Evolutionary conservation across 64 coral and sea anemone species (phyloP), one percentile per base, ranked within the genome.

Genomic region (Anthopleura sola): DNA sequence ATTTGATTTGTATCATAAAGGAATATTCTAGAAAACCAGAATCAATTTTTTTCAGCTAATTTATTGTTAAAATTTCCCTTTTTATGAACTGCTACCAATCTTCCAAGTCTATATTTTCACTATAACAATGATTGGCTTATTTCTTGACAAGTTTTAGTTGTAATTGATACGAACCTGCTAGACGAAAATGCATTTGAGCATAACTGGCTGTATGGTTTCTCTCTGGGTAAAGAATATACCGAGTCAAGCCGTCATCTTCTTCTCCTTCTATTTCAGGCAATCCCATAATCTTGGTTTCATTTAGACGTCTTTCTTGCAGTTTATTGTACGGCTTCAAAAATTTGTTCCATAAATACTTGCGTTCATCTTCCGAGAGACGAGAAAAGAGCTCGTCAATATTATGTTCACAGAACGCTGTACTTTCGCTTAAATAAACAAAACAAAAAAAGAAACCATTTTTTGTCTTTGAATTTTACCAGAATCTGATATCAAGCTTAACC

Each of bases 111-210:
- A 58, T 5, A n/a, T n/a, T n/a, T n/a, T n/a, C n/a, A n/a, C n/a
- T n/a, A n/a, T n/a, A n/a, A n/a, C n/a, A n/a, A n/a, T n/a, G n/a
- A n/a, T n/a, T n/a, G n/a, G n/a, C n/a, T n/a, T n/a, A n/a, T n/a
- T n/a, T n/a, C n/a, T n/a, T n/a, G n/a, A n/a, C n/a, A n/a, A n/a
- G n/a, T n/a, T n/a, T n/a, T n/a, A n/a, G n/a, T n/a, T n/a, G n/a
- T n/a, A n/a, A n/a, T n/a, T 1, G n/a, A 47, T 79, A 79, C 76
- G 24, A 79, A 79, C 76, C 76, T 79, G 76, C 76, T 23, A 79
- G 38, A 79, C 76, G 76, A 48, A 79, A 79, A 49, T 79, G 76
- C 76, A 79, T 79, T 79, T 79, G 76, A 79, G 20, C 18, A 11
- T 24, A 79, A 13, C 15, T 28, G 23, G 38, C 1, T 44, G 24